phyloP scores from a whole-genome alignment of 1,140 invertebrate species.

The Zaprionus inermis region DNA sequence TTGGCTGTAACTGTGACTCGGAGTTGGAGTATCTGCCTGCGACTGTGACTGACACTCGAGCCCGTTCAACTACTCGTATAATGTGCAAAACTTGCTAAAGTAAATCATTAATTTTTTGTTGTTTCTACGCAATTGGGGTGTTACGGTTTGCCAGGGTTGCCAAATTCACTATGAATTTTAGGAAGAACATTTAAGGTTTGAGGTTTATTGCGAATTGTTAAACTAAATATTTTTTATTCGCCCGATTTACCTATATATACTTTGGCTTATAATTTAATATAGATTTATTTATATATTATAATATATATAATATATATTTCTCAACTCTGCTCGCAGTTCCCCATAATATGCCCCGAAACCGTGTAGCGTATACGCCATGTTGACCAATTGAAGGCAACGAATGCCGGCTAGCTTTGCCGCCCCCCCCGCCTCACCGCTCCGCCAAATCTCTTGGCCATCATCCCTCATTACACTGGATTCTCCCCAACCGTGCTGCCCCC shows the following conservation, averaged over 20 bases:
- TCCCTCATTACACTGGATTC: constrained; percentile 28
- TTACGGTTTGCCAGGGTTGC: constrained; percentile 2
- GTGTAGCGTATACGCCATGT: constrained; percentile 21
- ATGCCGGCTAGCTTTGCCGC: not conserved
- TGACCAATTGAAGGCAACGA: constrained; percentile 36
- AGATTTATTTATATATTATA: too few relatives aligned
- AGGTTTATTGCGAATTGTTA: too few relatives aligned
- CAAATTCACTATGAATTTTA: not conserved
- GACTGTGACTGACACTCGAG: constrained; percentile 34
- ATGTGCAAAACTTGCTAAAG: constrained; percentile 47
- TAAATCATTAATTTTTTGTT: constrained; percentile 61
- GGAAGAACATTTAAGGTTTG: too few relatives aligned
- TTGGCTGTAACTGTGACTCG: not conserved
- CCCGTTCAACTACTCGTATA: not conserved
- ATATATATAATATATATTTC: too few relatives aligned
- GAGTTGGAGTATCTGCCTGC: not conserved
- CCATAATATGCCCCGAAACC: not conserved
- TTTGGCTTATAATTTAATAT: too few relatives aligned
- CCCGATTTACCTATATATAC: too few relatives aligned
- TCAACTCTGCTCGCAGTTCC: too few relatives aligned
- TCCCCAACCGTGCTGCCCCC: not conserved
- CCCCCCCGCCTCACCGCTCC: not conserved
- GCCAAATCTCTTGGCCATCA: constrained; percentile 22
- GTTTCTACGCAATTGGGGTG: constrained; percentile 10
- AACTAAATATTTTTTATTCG: too few relatives aligned